A percentile compares a stretch with the other conserved stretches of the same genome.
Evolutionary conservation across 2,113 vertebrate genomes (phyloP).

Genomic region (Leucopternis melanops): DNA sequence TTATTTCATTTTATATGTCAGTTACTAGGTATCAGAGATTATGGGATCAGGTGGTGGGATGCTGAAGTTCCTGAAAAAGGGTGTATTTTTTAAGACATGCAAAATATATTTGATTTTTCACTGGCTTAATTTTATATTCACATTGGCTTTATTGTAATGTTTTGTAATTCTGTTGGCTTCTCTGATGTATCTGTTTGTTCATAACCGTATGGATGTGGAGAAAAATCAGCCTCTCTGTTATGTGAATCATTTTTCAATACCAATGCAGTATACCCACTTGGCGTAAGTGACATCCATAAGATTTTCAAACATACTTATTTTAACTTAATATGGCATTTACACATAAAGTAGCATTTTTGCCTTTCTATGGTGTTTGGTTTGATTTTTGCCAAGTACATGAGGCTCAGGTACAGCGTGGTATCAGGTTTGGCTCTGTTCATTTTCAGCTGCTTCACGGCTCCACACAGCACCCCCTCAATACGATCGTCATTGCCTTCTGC

Average conservation of each 20-base stretch:
- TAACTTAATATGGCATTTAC: neutral
- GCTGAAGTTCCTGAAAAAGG: neutral
- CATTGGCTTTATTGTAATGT: neutral
- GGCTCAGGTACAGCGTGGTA: constrained; percentile 88
- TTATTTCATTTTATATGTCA: neutral
- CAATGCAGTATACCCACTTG: neutral
- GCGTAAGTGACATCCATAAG: neutral
- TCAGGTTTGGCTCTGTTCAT: constrained; percentile 93
- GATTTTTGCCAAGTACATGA: constrained; percentile 98
- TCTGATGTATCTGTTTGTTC: neutral
- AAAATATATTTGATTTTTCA: neutral
- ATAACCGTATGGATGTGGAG: neutral
- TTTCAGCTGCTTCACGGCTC: constrained; percentile 92
- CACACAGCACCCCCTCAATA: constrained; percentile 91
- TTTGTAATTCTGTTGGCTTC: neutral
- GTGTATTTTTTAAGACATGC: neutral
- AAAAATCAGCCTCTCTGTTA: neutral
- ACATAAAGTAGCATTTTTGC: neutral
- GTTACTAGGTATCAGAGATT: neutral
- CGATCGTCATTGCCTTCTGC: constrained; percentile 91
- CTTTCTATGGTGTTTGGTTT: constrained; percentile 84
- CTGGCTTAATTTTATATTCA: neutral
- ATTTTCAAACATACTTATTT: neutral
- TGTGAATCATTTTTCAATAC: neutral
- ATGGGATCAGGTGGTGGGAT: neutral